Evolutionary conservation across 2,888 invertebrate species (phyloP).

Genomic region (Calliopum simillimum): DNA sequence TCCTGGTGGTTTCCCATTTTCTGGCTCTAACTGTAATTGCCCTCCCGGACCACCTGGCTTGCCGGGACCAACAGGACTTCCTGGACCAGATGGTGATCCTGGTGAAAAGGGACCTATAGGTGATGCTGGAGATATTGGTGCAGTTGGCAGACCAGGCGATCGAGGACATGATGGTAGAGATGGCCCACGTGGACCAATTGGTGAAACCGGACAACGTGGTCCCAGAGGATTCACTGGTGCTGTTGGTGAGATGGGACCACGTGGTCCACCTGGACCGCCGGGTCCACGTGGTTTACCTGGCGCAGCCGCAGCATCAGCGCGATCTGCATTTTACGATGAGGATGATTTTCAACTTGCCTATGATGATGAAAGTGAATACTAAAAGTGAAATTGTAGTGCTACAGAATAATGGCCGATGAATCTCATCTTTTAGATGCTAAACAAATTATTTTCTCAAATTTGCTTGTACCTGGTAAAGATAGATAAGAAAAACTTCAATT

Average conservation of each 20-base stretch:
- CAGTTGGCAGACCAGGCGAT: conserved; percentile 38
- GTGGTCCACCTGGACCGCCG: conserved; percentile 36
- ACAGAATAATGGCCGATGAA: neutral
- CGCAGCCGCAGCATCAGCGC: conserved; percentile 13
- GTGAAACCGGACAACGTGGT: conserved; percentile 31
- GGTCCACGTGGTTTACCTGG: conserved; percentile 38
- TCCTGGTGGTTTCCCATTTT: neutral
- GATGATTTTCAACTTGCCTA: conserved; percentile 20
- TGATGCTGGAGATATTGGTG: conserved; percentile 41
- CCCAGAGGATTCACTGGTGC: conserved; percentile 35
- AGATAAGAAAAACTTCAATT: no score
- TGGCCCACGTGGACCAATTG: conserved; percentile 30
- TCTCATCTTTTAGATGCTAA: neutral
- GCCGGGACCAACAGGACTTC: conserved; percentile 35
- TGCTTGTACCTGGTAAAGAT: no score
- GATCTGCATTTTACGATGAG: conserved; percentile 19
- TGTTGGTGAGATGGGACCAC: conserved; percentile 38
- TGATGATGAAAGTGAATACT: conserved; percentile 13
- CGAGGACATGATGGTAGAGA: conserved; percentile 39
- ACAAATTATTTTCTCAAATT: no score
- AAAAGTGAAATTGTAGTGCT: neutral
- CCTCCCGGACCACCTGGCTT: conserved; percentile 40
- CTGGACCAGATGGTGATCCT: conserved; percentile 37
- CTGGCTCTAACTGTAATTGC: conserved; percentile 15
- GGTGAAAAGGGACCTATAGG: conserved; percentile 46